phyloP scores from a whole-genome alignment of 2,797 vertebrate species.

The Chaetophractus vellerosus region DNA sequence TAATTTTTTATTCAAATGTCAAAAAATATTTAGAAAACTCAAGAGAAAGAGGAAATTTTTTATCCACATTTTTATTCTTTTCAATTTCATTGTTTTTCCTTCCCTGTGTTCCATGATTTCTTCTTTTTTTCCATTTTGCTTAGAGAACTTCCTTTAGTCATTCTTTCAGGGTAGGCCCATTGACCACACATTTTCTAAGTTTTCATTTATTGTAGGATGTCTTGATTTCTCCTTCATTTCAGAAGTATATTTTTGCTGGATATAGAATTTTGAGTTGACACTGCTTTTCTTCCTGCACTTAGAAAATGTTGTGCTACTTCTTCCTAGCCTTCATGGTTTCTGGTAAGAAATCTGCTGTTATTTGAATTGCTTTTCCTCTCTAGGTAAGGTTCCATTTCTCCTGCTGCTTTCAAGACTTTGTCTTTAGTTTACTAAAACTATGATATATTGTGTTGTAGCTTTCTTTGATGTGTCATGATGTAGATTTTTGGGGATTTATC shows the following conservation, averaged over 20 bases:
- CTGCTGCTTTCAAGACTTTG: not conserved
- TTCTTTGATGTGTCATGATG: not conserved
- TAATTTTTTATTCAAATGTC: not conserved
- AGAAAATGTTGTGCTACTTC: not conserved
- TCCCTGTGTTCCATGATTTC: not conserved
- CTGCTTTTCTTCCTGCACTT: constrained; percentile 51
- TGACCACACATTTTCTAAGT: not conserved
- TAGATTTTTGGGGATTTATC: not conserved
- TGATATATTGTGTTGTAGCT: not conserved
- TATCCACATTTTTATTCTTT: not conserved
- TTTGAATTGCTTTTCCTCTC: not conserved
- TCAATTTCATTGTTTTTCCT: not conserved
- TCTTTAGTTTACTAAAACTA: not conserved
- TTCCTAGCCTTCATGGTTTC: not conserved
- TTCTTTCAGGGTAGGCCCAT: not conserved
- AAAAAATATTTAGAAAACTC: constrained; percentile 28
- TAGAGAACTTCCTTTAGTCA: not conserved
- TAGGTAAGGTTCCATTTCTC: not conserved
- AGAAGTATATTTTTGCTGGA: constrained; percentile 25
- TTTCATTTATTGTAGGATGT: not conserved
- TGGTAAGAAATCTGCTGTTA: not conserved
- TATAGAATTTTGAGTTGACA: not conserved
- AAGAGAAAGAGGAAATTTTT: not conserved
- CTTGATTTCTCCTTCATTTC: not conserved
- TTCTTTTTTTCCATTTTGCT: not conserved